Evolutionary conservation across 2,888 invertebrate genomes (phyloP), one percentile per base, ranked within the genome.

Genomic region (Dynastes tityus): DNA sequence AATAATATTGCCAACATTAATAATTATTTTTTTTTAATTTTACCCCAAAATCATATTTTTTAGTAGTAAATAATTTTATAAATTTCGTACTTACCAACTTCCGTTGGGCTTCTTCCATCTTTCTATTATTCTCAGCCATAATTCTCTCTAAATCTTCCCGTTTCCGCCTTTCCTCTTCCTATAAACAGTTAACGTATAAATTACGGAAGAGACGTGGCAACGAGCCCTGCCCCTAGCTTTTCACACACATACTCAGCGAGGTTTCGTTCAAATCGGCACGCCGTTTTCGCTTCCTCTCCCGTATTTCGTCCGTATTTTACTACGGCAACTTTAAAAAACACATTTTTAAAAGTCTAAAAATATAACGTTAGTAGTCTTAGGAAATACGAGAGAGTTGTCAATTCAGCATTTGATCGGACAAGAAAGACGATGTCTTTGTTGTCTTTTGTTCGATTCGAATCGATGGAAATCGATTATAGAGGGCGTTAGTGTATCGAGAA

Each of bases 141-240:
- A 98, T 98, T 90, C 94, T 94, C 91, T 98, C 98, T 89, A 98
- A 92, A 90, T 97, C 97, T 92, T 97, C 96, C 87, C 97, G 94
- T 91, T 98, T 98, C 91, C 95, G 94, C 90, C 94, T 94, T 92
- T 98, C 98, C 93, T 97, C 98, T 92, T 98, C 98, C 98, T 98
- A 96, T 93, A 93, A 93, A 92, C 89, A 90, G 90, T 90, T 89
- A 82, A 79, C 85, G 85, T 83, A 89, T 74, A 74, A 84, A 81
- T 84, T 83, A 83, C 58, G 53, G 78, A 79, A 79, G 67, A 68
- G 37, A 80, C 83, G 80, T 37, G 80, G 16, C 71, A 82, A 83
- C 82, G 80, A 83, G 84, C 84, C 87, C 86, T 84, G 84, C 85
- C 83, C 87, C 76, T 76, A 78, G 77, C 74, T 79, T 78, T 53